Conservation (phyloP, 2,797 vertebrate species). For the Cyclura pinguis region DNA sequence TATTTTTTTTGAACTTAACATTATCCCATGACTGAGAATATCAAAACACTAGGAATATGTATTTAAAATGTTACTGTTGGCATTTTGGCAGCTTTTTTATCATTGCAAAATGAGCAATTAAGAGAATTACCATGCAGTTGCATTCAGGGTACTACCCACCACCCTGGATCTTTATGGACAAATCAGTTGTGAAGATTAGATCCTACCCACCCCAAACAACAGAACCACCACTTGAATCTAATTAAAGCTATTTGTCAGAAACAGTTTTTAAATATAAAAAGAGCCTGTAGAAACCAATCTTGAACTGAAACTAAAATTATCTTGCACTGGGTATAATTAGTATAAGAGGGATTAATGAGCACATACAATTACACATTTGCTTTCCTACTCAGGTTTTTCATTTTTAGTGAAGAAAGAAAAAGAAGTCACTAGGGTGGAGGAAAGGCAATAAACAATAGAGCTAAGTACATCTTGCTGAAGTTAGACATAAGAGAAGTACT, state of each 20-base stretch:
- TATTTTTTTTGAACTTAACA: conserved; percentile 31
- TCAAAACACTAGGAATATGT: conserved; percentile 30
- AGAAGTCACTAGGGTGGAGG: conserved; percentile 29
- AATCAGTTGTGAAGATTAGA: conserved; percentile 53
- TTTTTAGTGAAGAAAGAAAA: conserved; percentile 52
- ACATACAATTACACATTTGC: conserved; percentile 38
- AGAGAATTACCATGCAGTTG: not conserved
- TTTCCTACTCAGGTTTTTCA: conserved; percentile 38
- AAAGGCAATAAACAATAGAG: conserved; percentile 50
- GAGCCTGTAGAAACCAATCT: conserved; percentile 50
- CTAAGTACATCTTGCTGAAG: conserved; percentile 16
- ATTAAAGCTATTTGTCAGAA: conserved; percentile 68
- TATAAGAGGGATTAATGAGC: conserved; percentile 59
- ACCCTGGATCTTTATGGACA: conserved; percentile 10
- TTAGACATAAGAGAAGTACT: conserved; percentile 19
- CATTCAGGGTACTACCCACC: not conserved
- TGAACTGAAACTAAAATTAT: conserved; percentile 65
- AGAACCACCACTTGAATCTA: conserved; percentile 54
- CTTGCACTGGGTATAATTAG: conserved; percentile 52
- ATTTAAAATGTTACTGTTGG: conserved; percentile 38
- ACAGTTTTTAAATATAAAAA: conserved; percentile 62
- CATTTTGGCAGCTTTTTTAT: conserved; percentile 22
- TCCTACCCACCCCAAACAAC: conserved; percentile 44
- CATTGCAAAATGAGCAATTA: conserved; percentile 23
- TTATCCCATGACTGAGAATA: not conserved